These are phyloP conservation scores for Dendrocincla fuliginosa DNA, from an alignment of 2,797 vertebrate genomes.

Conservation along the genomic window DNA sequence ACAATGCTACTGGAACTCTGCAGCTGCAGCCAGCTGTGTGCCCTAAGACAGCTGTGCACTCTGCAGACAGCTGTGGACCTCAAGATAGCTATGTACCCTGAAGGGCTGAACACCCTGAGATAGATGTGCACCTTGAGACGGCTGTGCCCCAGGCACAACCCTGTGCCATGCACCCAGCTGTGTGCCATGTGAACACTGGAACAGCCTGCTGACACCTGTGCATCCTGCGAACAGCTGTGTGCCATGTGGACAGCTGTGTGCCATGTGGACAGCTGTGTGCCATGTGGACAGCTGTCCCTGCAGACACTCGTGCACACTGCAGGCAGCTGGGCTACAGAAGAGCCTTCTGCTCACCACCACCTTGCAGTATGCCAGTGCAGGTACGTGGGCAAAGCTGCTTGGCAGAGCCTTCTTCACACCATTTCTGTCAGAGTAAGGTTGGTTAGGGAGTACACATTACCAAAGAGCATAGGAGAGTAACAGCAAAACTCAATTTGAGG, in stretches of 20 bases:
- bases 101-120: not conserved
- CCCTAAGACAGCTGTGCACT: not conserved
- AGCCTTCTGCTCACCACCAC: not conserved
- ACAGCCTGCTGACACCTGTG: not conserved
- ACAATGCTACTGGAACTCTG: not conserved
- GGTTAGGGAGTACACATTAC: not conserved
- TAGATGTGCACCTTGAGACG: not conserved
- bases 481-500: not conserved
- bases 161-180: not conserved
- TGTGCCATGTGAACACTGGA: not conserved
- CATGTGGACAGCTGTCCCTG: not conserved
- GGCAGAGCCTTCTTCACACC: not conserved
- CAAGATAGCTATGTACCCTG: too few species aligned
- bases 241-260: not conserved
- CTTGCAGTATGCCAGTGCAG: accelerated
- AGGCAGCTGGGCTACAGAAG: not conserved
- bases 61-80: not conserved
- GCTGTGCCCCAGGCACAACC: not conserved
- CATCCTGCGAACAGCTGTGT: too few species aligned
- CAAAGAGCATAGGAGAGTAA: not conserved
- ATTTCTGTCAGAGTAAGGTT: not conserved
- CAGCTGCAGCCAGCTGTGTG: not conserved
- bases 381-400: not conserved
- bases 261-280: not conserved
- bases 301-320: not conserved